A percentile compares a stretch with the other conserved stretches of the same genome.
phyloP scores from a whole-genome alignment of 2,888 invertebrate species.

The Liopterus haemorrhoidalis region DNA sequence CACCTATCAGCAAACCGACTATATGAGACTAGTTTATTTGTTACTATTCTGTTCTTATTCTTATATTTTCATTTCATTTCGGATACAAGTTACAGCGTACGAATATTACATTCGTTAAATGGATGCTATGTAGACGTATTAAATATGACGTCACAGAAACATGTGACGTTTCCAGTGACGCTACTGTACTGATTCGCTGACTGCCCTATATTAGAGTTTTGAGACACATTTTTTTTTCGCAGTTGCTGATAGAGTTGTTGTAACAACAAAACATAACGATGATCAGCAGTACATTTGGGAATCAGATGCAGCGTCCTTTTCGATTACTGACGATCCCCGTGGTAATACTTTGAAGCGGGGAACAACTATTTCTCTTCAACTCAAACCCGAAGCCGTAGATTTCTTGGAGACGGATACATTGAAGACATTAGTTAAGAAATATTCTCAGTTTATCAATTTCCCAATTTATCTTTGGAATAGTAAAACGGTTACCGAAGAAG shows the following conservation, averaged over 20 bases:
- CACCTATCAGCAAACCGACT: too few relatives aligned
- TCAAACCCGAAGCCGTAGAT: conserved; percentile 96
- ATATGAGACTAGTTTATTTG: too few relatives aligned
- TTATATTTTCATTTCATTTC: too few relatives aligned
- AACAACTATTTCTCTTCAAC: conserved; percentile 61
- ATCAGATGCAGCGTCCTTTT: conserved; percentile 87
- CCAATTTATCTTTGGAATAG: conserved; percentile 90
- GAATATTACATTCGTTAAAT: too few relatives aligned
- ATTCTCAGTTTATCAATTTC: conserved; percentile 99
- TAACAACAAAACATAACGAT: conserved; percentile 90
- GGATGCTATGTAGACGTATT: too few relatives aligned
- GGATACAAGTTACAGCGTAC: too few relatives aligned
- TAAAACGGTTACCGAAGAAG: conserved; percentile 68
- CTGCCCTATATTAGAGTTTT: too few relatives aligned
- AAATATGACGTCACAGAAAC: too few relatives aligned
- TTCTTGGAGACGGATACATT: conserved; percentile 91
- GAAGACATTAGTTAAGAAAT: conserved; percentile 87
- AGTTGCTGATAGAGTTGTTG: conserved; percentile 93
- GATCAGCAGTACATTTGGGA: conserved; percentile 96
- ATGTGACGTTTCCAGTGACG: too few relatives aligned
- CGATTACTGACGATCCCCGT: conserved; percentile 88
- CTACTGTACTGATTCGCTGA: too few relatives aligned
- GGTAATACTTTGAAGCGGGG: conserved; percentile 84
- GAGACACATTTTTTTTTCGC: conserved; percentile 29
- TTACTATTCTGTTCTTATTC: too few relatives aligned